These are phyloP conservation scores for Hirtodrosophila cameraria DNA, from an alignment of 2,888 invertebrate genomes.

Conservation along the genomic window DNA sequence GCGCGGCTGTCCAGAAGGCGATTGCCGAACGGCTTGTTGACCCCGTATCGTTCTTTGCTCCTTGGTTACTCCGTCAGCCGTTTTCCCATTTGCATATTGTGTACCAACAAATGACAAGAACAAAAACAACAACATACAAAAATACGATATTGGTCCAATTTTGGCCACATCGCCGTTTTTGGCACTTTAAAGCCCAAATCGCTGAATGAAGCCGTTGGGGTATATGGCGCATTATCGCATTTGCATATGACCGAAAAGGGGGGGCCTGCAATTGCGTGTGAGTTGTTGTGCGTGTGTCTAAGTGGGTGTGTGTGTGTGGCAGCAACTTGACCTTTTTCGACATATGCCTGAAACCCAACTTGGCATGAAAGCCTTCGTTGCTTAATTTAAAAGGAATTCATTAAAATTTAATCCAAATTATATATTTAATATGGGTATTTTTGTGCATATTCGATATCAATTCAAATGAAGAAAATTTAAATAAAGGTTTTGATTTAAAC, in stretches of 20 bases:
- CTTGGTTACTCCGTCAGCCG: conserved; percentile 4
- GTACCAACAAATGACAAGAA: conserved; percentile 21
- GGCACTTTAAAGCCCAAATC: conserved; percentile 50
- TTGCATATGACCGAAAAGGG: conserved; percentile 51
- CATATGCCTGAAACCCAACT: conserved; percentile 12
- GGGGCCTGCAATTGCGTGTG: conserved; percentile 4
- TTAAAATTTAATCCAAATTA: background rate
- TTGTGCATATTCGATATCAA: too few relatives aligned
- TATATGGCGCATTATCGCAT: conserved; percentile 51
- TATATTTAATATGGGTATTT: background rate
- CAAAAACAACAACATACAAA: conserved; percentile 9
- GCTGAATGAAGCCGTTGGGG: conserved; percentile 11
- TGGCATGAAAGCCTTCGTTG: conserved; percentile 2
- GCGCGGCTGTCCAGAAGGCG: too few relatives aligned
- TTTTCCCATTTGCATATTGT: conserved; percentile 65
- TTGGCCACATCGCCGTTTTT: conserved; percentile 49
- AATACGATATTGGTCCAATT: conserved; percentile 56
- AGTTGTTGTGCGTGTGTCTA: too few relatives aligned
- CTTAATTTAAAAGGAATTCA: background rate
- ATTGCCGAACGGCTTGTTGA: conserved; percentile 22
- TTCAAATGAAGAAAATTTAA: too few relatives aligned
- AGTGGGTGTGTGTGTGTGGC: conserved; percentile 6
- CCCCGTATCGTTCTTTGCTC: too few relatives aligned
- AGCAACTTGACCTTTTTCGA: conserved; percentile 43
- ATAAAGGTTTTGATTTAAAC: background rate